phyloP scores from a whole-genome alignment of 2,797 vertebrate species.

The Falco concolor region DNA sequence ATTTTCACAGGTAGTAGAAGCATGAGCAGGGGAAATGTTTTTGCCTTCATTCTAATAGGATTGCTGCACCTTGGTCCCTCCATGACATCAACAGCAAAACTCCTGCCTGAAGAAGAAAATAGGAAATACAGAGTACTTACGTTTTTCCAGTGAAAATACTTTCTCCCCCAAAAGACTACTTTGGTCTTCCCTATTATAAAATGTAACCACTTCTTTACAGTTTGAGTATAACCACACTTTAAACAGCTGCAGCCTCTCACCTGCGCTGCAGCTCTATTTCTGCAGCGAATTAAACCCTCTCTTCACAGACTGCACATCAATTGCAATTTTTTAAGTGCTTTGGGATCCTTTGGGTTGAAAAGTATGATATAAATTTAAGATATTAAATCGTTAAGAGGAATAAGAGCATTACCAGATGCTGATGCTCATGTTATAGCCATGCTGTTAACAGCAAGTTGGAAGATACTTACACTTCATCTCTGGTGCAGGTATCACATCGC shows the following conservation, averaged over 20 bases:
- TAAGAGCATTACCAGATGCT: slow-evolving; percentile 33
- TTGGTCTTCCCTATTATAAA: slow-evolving; percentile 38
- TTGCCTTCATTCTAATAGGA: neutral
- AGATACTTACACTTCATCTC: neutral
- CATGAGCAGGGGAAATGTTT: neutral
- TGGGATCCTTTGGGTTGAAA: slow-evolving; percentile 11
- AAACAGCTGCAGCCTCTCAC: slow-evolving; percentile 38
- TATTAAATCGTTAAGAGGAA: neutral
- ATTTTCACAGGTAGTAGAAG: neutral
- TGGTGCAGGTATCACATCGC: neutral
- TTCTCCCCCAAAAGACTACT: slow-evolving; percentile 40
- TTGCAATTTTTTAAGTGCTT: neutral
- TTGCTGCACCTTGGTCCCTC: neutral
- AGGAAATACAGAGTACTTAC: slow-evolving; percentile 5
- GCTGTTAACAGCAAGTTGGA: neutral
- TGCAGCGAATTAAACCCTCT: slow-evolving; percentile 3
- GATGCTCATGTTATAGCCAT: neutral
- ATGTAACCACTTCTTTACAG: slow-evolving; percentile 38
- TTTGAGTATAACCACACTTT: slow-evolving; percentile 29
- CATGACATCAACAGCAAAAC: neutral
- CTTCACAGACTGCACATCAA: neutral
- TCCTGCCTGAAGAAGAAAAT: slow-evolving; percentile 14
- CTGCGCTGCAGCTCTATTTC: slow-evolving; percentile 30
- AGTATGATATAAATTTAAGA: neutral
- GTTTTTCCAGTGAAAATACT: slow-evolving; percentile 35